Evolutionary conservation across 2,888 invertebrate genomes (phyloP), one percentile per base, ranked within the genome.

Genomic region (Phragmatobia fuliginosa): DNA sequence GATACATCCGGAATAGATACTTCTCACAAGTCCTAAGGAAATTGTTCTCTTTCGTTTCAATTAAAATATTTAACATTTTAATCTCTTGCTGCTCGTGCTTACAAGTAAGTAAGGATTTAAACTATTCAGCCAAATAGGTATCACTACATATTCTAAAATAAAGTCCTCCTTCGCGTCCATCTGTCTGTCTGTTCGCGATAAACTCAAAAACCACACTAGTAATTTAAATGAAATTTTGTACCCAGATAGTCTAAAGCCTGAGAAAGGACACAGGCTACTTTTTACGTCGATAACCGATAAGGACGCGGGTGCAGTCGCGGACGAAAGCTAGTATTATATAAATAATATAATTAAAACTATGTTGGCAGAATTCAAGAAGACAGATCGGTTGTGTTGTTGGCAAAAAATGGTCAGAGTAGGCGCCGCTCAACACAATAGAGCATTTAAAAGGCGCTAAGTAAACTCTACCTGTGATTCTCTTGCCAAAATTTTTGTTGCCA

Each of bases 351-450:
- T 33, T 33, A 5, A 33, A 7, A 7, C 7, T 72, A 64, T 69
- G 73, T 69, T 62, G 70, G 68, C 58, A 62, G 69, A 68, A 72
- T 74, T 74, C 76, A 75, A 70, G 62, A 67, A 75, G 78, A 84
- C 78, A 84, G 83, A 86, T 86, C 84, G 77, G 76, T 76, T 78
- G 65, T 61, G 74, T 84, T 88, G 80, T 86, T 87, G 83, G 90
- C 45, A 90, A 90, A 90, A 91, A 91, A 88, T 83, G 85, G 85
- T 77, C 84, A 81, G 82, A 85, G 80, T 82, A 90, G 92, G 93
- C 93, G 94, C 93, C 93, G 84, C 79, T 83, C 80, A 79, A 80
- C 84, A 93, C 92, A 94, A 94, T 91, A 85, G 89, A 74, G 80
- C 83, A 81, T 87, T 87, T 88, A 88, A 86, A 87, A 90, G 91